These are phyloP conservation scores for Dorcus hopei DNA, from an alignment of 2,888 invertebrate genomes.

Conservation along the genomic window DNA sequence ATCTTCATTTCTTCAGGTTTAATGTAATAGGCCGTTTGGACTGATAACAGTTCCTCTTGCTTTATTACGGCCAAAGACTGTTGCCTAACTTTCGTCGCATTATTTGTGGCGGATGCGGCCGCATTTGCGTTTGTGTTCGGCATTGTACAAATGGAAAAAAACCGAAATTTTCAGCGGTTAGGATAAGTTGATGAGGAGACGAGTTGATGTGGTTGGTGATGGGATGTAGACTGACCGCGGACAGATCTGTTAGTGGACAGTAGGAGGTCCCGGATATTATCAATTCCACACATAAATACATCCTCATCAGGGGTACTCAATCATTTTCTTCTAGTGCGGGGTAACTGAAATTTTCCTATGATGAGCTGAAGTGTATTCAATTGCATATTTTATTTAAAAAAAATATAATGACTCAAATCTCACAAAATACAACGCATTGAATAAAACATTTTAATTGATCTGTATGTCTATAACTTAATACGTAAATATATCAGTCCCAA, in stretches of 20 bases:
- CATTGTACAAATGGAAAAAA: slow-evolving; percentile 5
- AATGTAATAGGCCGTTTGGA: slow-evolving; percentile 58
- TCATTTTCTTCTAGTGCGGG: slow-evolving; percentile 19
- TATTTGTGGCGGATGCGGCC: slow-evolving; percentile 28
- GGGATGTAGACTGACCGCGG: slow-evolving; percentile 21
- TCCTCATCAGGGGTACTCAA: slow-evolving; percentile 46
- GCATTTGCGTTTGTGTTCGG: not conserved
- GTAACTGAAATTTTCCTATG: slow-evolving; percentile 10
- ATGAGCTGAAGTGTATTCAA: not conserved
- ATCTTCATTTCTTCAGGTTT: slow-evolving; percentile 60
- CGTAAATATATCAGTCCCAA: too few relatives aligned
- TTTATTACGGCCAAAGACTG: slow-evolving; percentile 37
- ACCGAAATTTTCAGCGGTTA: not conserved
- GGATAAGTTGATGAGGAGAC: not conserved
- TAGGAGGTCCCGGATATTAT: slow-evolving; percentile 52
- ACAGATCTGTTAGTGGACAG: slow-evolving; percentile 26
- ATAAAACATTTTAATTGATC: too few relatives aligned
- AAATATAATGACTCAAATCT: too few relatives aligned
- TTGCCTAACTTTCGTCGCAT: slow-evolving; percentile 26
- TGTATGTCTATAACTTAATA: too few relatives aligned
- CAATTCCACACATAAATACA: slow-evolving; percentile 54
- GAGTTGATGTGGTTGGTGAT: not conserved
- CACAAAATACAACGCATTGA: too few relatives aligned
- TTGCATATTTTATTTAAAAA: too few relatives aligned
- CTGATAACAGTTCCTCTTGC: slow-evolving; percentile 44